These are phyloP conservation scores for Maniola hyperantus DNA, from an alignment of 2,888 invertebrate genomes.

Conservation along the genomic window DNA sequence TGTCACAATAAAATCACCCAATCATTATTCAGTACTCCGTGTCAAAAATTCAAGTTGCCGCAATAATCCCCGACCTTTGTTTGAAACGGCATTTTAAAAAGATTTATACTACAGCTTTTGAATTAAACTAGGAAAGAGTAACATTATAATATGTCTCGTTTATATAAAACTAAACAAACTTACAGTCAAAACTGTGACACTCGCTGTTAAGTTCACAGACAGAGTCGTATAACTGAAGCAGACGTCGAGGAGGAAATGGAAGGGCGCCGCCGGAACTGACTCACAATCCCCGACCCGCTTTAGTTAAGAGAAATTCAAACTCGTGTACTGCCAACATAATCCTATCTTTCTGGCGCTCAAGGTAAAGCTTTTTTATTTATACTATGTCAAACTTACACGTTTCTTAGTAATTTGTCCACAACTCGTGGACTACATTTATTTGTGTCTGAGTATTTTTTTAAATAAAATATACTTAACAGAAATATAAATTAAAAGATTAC, in stretches of 20 bases:
- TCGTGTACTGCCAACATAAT: neutral
- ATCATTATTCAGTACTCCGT: neutral
- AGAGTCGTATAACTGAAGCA: neutral
- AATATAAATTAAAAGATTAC: too few relatives aligned
- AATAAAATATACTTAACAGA: too few relatives aligned
- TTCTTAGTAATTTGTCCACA: too few relatives aligned
- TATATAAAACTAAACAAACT: neutral
- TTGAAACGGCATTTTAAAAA: neutral
- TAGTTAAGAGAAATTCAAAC: neutral
- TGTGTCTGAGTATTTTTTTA: too few relatives aligned
- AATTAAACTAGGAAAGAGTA: neutral
- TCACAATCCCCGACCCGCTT: neutral
- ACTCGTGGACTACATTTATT: too few relatives aligned
- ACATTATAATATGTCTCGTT: neutral
- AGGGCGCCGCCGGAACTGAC: slow-evolving; percentile 6
- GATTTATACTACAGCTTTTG: neutral
- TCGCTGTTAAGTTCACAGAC: neutral
- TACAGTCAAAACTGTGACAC: neutral
- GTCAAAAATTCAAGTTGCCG: neutral
- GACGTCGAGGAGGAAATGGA: slow-evolving; percentile 5
- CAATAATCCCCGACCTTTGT: neutral
- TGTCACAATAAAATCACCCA: neutral
- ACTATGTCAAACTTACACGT: too few relatives aligned
- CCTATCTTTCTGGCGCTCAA: neutral
- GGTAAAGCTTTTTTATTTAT: neutral